Percentiles rank a stretch among this genome's conserved stretches.
These are phyloP conservation scores for Bombylius major DNA, from an alignment of 2,888 invertebrate species.

Conservation along the genomic window DNA sequence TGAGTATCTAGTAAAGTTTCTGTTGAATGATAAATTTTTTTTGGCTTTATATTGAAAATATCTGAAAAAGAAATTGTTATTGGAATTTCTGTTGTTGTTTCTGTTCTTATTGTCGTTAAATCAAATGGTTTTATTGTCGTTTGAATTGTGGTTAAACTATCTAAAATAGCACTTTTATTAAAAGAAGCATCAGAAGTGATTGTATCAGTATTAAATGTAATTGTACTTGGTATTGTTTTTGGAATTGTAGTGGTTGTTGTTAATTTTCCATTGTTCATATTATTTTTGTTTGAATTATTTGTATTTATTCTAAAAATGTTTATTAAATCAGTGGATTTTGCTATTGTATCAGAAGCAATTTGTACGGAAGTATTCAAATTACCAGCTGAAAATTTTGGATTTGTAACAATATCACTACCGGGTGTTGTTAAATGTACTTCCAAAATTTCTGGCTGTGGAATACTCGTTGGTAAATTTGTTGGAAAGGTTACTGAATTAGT, in stretches of 20 bases:
- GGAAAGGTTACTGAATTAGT: conserved; percentile 7
- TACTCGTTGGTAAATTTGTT: conserved; percentile 17
- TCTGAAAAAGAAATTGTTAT: conserved; percentile 18
- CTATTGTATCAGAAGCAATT: conserved; percentile 12
- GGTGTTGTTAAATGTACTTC: conserved; percentile 18
- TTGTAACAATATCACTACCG: conserved; percentile 18
- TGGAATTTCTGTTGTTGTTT: conserved; percentile 11
- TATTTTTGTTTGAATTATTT: not conserved
- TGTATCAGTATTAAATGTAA: not conserved
- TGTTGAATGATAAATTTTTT: conserved; percentile 13
- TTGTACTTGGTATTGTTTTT: conserved; percentile 2
- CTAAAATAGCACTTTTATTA: not conserved
- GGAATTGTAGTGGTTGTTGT: not conserved
- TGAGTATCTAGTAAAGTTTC: conserved; percentile 12
- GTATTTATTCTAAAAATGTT: not conserved
- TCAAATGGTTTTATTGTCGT: not conserved
- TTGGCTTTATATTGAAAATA: conserved; percentile 18
- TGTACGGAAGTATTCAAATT: conserved; percentile 21
- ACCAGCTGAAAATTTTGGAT: conserved; percentile 17
- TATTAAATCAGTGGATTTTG: too few species aligned
- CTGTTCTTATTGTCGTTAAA: not conserved
- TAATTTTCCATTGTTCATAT: not conserved
- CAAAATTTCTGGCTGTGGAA: conserved; percentile 14
- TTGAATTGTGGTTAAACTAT: not conserved
- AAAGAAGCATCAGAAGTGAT: not conserved